Evolutionary conservation across 2,888 invertebrate genomes (phyloP).

Genomic region (Sisyra terminalis): DNA sequence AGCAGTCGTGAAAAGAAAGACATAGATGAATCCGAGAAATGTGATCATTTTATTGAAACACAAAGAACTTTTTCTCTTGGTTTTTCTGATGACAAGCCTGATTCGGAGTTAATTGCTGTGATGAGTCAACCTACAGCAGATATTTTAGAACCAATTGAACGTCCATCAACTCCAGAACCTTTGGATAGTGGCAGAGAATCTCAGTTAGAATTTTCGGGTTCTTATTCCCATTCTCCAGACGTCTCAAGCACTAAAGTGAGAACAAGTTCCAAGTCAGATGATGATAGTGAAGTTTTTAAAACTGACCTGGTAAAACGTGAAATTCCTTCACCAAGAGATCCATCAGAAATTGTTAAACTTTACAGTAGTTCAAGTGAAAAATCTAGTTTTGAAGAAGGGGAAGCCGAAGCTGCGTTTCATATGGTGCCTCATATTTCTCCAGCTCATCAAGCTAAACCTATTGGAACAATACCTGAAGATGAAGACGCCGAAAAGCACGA

Average conservation of each 20-base stretch:
- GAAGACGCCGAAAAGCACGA: slow-evolving; percentile 33
- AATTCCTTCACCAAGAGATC: slow-evolving; percentile 15
- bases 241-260: slow-evolving; percentile 8
- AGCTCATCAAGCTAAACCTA: slow-evolving; percentile 27
- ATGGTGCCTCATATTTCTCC: slow-evolving; percentile 30
- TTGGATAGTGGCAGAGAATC: slow-evolving; percentile 25
- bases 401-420: slow-evolving; percentile 31
- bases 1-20: slow-evolving; percentile 27
- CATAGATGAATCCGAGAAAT: slow-evolving; percentile 25
- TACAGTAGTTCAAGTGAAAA: slow-evolving; percentile 26
- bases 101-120: slow-evolving; percentile 26
- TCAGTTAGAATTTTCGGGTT: slow-evolving; percentile 26
- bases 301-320: slow-evolving; percentile 19
- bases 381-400: slow-evolving; percentile 30
- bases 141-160: slow-evolving; percentile 28
- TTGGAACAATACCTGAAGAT: slow-evolving; percentile 30
- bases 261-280: slow-evolving; percentile 23
- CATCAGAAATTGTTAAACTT: slow-evolving; percentile 21
- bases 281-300: slow-evolving; percentile 23
- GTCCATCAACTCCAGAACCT: slow-evolving; percentile 34
- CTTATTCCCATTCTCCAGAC: slow-evolving; percentile 23
- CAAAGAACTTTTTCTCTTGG: slow-evolving; percentile 23
- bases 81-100: slow-evolving; percentile 25
- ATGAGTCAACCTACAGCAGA: slow-evolving; percentile 23
- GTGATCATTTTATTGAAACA: slow-evolving; percentile 26